Base-by-base conservation (phyloP, 2,113 vertebrate species). In the Dolichotis patagonum region DNA sequence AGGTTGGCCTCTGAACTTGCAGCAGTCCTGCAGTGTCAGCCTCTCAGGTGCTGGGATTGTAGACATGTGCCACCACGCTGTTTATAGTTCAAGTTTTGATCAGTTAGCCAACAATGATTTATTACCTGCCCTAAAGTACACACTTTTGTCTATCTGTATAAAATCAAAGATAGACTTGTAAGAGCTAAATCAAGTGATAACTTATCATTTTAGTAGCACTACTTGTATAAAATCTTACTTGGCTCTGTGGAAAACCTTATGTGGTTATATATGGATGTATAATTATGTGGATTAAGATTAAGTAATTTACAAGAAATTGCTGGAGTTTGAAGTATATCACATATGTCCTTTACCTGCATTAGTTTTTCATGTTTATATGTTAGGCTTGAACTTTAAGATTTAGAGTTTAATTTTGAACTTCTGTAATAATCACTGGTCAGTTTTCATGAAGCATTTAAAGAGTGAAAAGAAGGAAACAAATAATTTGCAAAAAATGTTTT, bases 341-440 rank as follows among this genome's bases (percentile, higher is more conserved):
- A 83, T 67, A 28, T 87, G 20, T 77, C 10, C 49, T 35, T 93
- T 94, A 90, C 38, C 17, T 35, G 10, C 19, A 63, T 90, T 96
- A 67, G 75, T 71, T 96, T 84, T 38, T 95, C 38, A 46, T 91
- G 95, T 69, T 94, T 89, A 4, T 85, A 3, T 95, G 16, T 93
- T 65, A 49, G 41, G 85, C 17, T 16, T 87, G 67, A 87, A 49
- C 4, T 10, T 92, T 92, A 90, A 88, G 54, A 73, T 56, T 89
- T 83, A 63, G 32, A 93, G 43, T 88, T 96, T 94, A 94, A 54
- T 87, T 94, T 92, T 92, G n/a, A 62, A 81, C 73, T 94, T 97
- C 16, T 81, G 5, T 49, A 85, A 46, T 62, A 69, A 41, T 88
- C 26, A 49, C 10, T 63, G 94, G 6, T 43, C 20, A 7, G 6